Evolutionary conservation across 2,113 vertebrate species (phyloP), one percentile per base, ranked within the genome.

Genomic region (Psephotus haematonotus): DNA sequence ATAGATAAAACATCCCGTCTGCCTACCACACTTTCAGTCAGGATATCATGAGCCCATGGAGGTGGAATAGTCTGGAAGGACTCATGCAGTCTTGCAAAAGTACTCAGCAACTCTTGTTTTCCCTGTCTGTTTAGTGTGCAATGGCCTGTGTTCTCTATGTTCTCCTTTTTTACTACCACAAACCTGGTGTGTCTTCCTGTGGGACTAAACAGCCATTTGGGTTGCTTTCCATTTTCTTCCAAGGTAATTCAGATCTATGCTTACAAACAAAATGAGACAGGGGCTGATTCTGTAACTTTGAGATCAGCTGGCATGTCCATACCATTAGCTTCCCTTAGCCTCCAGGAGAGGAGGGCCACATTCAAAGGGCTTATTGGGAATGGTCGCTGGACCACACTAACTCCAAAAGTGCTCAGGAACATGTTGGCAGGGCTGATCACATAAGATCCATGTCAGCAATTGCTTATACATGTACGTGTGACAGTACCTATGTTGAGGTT

Each of bases 151-250:
- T 24, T 59, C 22, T 35, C 33, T 35, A n/a, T 59, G 22, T 24
- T 29, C 28, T 64, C 47, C 52, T 41, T 62, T 64, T 31, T 14
- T 22, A 11, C 37, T 25, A 25, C 20, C 17, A 31, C 6, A 29
- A 11, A n/a, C 29, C 1, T 49, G 47, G 5, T 19, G 2, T n/a
- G 13, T 60, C 13, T 50, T 70, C 62, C 17, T 1, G 0, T 18
- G 35, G 41, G 31, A 33, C 4, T 75, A 28, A 52, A 44, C 37
- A 69, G 7, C 5, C 2, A 1, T 70, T 46, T 78, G 60, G 7
- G 11, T 35, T 74, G 9, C 16, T 93, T 70, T 82, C 33, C 10
- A 11, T 39, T 70, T 70, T 53, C 15, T 79, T 59, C 17, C 41
- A 33, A 13, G 9, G 29, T 65, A 33, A 25, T 70, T 70, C 55